Percentiles rank a stretch among this genome's conserved stretches.
Evolutionary conservation across 2,797 vertebrate species (phyloP).

Genomic region (Galagoides demidoff): DNA sequence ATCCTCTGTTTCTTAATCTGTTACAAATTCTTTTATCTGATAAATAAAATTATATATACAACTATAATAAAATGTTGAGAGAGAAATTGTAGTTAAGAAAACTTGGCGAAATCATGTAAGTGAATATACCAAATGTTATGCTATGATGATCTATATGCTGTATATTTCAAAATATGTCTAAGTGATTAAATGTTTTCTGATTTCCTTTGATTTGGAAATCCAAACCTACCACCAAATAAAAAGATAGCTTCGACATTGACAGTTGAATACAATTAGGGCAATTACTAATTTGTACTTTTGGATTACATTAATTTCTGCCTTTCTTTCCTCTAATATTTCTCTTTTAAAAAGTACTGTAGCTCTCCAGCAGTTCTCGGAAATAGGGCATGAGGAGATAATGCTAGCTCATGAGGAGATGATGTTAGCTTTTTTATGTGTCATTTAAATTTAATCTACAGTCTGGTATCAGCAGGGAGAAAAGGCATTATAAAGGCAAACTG

Average conservation of each 20-base stretch:
- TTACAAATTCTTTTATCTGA: conserved; percentile 13
- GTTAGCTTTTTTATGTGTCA: conserved; percentile 48
- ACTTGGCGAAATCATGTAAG: background rate
- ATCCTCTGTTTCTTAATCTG: background rate
- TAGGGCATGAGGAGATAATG: conserved; percentile 43
- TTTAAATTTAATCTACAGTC: conserved; percentile 58
- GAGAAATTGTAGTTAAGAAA: conserved; percentile 7
- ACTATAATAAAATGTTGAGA: conserved; percentile 1
- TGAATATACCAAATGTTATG: conserved; percentile 33
- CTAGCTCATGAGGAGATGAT: conserved; percentile 48
- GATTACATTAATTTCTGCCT: conserved; percentile 16
- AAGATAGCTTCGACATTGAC: background rate
- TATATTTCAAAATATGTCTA: conserved; percentile 32
- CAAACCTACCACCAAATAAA: background rate
- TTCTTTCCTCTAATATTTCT: background rate
- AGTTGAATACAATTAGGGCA: conserved; percentile 1
- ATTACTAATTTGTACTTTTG: conserved; percentile 26
- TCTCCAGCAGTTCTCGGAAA: conserved; percentile 48
- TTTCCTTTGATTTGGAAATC: conserved; percentile 48
- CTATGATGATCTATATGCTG: background rate
- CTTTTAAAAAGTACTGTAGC: conserved; percentile 19
- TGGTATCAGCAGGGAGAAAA: conserved; percentile 53
- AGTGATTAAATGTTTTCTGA: conserved; percentile 21
- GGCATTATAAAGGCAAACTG: conserved; percentile 50
- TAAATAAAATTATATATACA: background rate